Evolutionary conservation across 2,797 vertebrate species (phyloP), one percentile per base, ranked within the genome.

Genomic region (Graptemys geographica): DNA sequence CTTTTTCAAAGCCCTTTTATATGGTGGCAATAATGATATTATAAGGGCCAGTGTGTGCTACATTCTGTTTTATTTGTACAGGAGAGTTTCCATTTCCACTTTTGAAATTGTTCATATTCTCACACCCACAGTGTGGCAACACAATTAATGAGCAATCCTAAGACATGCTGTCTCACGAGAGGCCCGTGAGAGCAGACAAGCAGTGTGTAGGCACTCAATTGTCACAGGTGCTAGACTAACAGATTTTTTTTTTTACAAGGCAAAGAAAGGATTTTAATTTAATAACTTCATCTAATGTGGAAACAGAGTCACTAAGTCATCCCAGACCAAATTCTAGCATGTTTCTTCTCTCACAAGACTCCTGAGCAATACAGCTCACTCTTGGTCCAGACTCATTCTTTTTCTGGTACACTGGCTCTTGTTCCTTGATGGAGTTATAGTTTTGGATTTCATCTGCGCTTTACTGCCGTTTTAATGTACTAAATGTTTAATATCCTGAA

Each of bases 61-160:
- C 41, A 23, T 84, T 8, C 19, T 55, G 47, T 85, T 4, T 65
- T 79, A 88, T 53, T 72, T 83, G 53, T 41, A 82, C 49, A n/a
- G 79, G 19, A 62, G 28, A 6, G 47, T 7, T 80, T 57, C 0
- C 0, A 0, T 33, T 79, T 79, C 84, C 59, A 6, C 27, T 78
- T 53, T 27, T 3, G 13, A 15, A 83, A 2, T 72, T 57, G 16
- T 15, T 81, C 51, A 78, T 41, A 44, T 90, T 83, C 95, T 81
- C 90, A 88, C 78, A 82, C 37, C 9, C 19, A 74, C 23, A 25
- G 21, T 41, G 37, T 4, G 69, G 37, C 10, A 37, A 15, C 47
- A 27, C 33, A 87, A 1, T 7, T 37, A 69, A 0, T 25, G 31
- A 83, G 18, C 37, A 86, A 69, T 15, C 33, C 51, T 79, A 79